Percentiles rank a stretch among this genome's conserved stretches.
These are phyloP conservation scores for Heliothis subflexa DNA, from an alignment of 1,140 invertebrate species.

Conservation along the genomic window DNA sequence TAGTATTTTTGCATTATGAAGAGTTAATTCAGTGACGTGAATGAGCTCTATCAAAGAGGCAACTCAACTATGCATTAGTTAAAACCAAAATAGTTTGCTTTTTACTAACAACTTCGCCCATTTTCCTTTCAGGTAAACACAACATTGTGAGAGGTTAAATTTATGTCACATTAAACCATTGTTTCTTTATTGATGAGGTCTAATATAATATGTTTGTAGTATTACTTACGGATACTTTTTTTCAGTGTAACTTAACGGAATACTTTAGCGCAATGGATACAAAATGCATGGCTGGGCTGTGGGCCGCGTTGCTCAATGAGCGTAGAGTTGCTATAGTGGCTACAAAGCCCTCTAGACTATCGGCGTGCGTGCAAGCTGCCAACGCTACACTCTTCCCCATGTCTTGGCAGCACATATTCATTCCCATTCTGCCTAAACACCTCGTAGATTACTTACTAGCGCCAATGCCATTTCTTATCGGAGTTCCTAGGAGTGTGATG, in stretches of 20 bases:
- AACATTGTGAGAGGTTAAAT: not conserved
- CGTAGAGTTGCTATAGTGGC: constrained; percentile 96
- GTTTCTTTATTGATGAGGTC: not conserved
- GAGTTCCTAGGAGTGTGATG: constrained; percentile 94
- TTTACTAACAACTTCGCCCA: not conserved
- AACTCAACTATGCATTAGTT: too few relatives aligned
- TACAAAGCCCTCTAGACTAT: constrained; percentile 93
- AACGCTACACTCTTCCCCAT: constrained; percentile 98
- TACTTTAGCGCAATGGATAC: constrained; percentile 97
- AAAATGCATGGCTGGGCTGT: constrained; percentile 97
- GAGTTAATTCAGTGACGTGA: too few relatives aligned
- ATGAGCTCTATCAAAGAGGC: too few relatives aligned
- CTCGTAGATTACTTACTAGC: constrained; percentile 96
- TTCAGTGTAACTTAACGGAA: constrained; percentile 97
- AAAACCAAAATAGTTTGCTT: not conserved
- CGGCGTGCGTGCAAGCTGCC: constrained; percentile 97
- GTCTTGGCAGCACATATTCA: constrained; percentile 99
- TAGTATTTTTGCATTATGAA: too few relatives aligned
- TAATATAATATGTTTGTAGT: not conserved
- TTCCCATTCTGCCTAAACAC: constrained; percentile 95
- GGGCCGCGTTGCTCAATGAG: constrained; percentile 97
- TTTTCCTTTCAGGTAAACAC: not conserved
- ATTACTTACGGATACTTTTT: constrained; percentile 62
- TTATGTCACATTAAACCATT: not conserved
- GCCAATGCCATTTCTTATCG: constrained; percentile 98